Base-by-base conservation (phyloP, 2,113 vertebrate genomes). In the Mugil cephalus region DNA sequence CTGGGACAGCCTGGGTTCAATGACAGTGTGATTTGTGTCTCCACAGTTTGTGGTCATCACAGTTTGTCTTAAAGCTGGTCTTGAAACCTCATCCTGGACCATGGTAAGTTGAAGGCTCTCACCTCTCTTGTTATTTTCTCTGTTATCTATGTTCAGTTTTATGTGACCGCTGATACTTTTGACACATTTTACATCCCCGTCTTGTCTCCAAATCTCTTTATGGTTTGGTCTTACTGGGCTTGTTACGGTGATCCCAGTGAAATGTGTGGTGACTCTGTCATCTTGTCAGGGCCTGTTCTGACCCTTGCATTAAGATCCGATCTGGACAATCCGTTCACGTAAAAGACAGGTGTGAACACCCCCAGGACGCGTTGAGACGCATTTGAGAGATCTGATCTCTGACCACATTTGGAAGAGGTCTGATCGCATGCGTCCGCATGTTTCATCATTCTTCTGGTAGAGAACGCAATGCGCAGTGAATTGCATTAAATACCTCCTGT, bases 81-180 rank as follows among this genome's bases (percentile, higher is more conserved):
- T 99, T 39, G 98, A 99, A 88, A 99, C 98, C 0, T 97, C 98
- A 0, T 98, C 98, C 5, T 99, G 98, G 98, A 99, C 98, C 19
- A 95, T 94, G 96, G 98, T 99, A 93, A 74, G 94, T 60, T 59
- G 13, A 81, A 8, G 6, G 6, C 36, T 78, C 75, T 58, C 24
- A 30, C 24, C 48, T 80, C 55, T 65, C 46, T 67, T 7, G 3
- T 70, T 77, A n/a, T n/a, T n/a, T n/a, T n/a, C 61, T 80, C 53
- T 80, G 19, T 69, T 64, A 48, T 78, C 55, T 64, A 35, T 64
- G 70, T 73, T 73, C 53, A 73, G 53, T 65, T 86, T 83, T 84
- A 78, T 62, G 11, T 30, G 11, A 34, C 82, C 51, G 9, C 38
- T 7, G 68, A 65, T 55, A 43, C 74, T 60, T 81, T 34, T 84